These are phyloP conservation scores for Hypsopygia costalis DNA, from an alignment of 2,888 invertebrate species.

Conservation along the genomic window DNA sequence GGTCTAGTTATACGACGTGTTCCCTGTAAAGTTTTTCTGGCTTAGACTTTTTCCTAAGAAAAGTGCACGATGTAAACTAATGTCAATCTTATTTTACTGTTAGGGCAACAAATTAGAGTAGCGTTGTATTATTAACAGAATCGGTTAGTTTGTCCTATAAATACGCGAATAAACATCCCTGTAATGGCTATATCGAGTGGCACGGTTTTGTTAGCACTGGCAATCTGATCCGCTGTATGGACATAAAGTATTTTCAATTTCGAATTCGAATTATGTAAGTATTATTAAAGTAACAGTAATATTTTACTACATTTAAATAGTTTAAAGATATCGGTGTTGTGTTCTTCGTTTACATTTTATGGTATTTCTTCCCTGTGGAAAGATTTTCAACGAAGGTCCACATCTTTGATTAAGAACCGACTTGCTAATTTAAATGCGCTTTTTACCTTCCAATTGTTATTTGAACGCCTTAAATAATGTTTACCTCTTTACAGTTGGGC, in stretches of 20 bases:
- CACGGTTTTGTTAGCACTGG: not conserved
- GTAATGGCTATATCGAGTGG: constrained; percentile 10
- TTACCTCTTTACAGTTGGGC: constrained; percentile 8
- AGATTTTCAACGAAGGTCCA: constrained; percentile 21
- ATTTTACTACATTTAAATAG: constrained; percentile 38
- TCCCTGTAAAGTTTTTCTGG: constrained; percentile 29
- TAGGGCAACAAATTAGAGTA: constrained; percentile 56
- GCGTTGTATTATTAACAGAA: constrained; percentile 41
- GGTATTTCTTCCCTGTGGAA: constrained; percentile 35
- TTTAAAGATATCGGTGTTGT: constrained; percentile 50
- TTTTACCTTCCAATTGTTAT: constrained; percentile 18
- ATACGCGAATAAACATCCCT: constrained; percentile 5
- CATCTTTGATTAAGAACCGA: constrained; percentile 16
- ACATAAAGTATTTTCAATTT: no score
- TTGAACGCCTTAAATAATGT: constrained; percentile 18
- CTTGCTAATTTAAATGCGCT: constrained; percentile 15
- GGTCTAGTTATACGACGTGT: constrained; percentile 28
- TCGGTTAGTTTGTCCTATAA: constrained; percentile 42
- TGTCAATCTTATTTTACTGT: constrained; percentile 59
- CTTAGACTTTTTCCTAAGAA: constrained; percentile 33
- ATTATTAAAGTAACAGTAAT: constrained; percentile 37
- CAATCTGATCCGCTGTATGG: constrained; percentile 51
- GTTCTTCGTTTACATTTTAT: constrained; percentile 31
- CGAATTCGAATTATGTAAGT: constrained; percentile 45
- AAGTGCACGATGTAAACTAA: constrained; percentile 52